Evolutionary conservation across 2,113 vertebrate species (phyloP), one percentile per base, ranked within the genome.

Genomic region (Rana temporaria): DNA sequence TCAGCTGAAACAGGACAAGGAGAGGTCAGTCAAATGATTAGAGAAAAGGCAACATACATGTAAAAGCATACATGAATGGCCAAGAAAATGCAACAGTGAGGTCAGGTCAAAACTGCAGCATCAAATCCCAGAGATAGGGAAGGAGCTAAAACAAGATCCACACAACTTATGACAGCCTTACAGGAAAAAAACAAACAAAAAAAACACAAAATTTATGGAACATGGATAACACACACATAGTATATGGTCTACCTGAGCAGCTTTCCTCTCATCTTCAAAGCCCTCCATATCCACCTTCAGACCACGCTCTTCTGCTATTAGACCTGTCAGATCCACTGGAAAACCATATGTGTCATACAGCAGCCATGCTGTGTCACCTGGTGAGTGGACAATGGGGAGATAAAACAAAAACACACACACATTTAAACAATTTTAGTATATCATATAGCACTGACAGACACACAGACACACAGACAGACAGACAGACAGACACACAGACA

Each of bases 291-390:
- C 96, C 59, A 99, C 94, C 0, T 64, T 85, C 86, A 99, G 90
- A 24, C 98, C 97, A 20, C 97, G 96, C 90, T 99, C 98, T 87
- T 99, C 98, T 0, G 98, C 98, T 63, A 99, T 99, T 68, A 99
- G 93, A 12, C 94, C 96, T 0, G 97, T 99, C 84, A 99, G 95
- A 89, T 99, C 98, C 86, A 95, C 94, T 6, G 97, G 98, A 88
- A 99, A 99, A 0, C 97, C 98, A 0, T 99, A 98, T 0, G 97
- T 99, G 90, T 99, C 98, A 0, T 99, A 99, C 18, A 99, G 85
- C 72, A 99, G 89, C 98, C 98, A 99, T 4, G 97, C 97, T 0
- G 98, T 99, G 84, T 99, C 97, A 19, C 98, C 98, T 99, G 68
- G 62, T 72, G 52, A 66, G 65, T 30, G 26, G 26, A 30, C 1